Percentiles rank a stretch among this genome's conserved stretches.
phyloP scores from a whole-genome alignment of 1,140 invertebrate genomes.

The Meloidogyne floridensis region DNA sequence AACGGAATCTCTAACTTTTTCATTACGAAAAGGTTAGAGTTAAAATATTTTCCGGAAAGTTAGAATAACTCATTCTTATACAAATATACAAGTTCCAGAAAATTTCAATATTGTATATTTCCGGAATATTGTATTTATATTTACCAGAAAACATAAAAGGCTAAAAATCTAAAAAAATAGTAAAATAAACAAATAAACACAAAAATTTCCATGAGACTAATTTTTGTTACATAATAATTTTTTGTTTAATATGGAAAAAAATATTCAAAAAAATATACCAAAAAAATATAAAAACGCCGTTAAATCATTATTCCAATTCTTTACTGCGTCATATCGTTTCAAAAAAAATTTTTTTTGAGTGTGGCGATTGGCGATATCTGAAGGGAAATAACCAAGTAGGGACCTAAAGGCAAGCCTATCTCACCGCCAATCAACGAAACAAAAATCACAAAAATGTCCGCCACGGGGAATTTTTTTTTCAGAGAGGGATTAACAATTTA shows the following conservation, averaged over 20 bases:
- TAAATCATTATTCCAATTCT: neutral
- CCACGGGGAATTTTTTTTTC: conserved; percentile 1
- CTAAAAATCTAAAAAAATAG: neutral
- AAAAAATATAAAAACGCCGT: neutral
- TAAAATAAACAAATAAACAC: neutral
- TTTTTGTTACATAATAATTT: too few relatives aligned
- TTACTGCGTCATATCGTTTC: neutral
- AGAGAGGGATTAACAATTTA: neutral
- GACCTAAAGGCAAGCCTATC: neutral
- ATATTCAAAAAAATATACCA: neutral
- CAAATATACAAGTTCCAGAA: too few relatives aligned
- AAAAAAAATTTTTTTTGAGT: neutral
- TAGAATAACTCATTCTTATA: too few relatives aligned
- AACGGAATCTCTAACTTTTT: too few relatives aligned
- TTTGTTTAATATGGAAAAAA: neutral
- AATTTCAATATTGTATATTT: neutral
- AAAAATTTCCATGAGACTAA: too few relatives aligned
- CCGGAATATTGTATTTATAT: neutral
- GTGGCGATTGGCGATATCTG: too few relatives aligned
- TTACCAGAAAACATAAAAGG: neutral
- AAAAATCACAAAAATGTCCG: neutral
- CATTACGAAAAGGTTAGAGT: too few relatives aligned
- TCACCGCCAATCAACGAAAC: neutral
- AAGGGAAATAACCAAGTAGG: neutral
- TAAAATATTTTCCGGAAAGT: too few relatives aligned